Percentiles rank a stretch among this genome's conserved stretches.
Evolutionary conservation across 1,140 invertebrate species (phyloP).

Genomic region (Lethocerus indicus): DNA sequence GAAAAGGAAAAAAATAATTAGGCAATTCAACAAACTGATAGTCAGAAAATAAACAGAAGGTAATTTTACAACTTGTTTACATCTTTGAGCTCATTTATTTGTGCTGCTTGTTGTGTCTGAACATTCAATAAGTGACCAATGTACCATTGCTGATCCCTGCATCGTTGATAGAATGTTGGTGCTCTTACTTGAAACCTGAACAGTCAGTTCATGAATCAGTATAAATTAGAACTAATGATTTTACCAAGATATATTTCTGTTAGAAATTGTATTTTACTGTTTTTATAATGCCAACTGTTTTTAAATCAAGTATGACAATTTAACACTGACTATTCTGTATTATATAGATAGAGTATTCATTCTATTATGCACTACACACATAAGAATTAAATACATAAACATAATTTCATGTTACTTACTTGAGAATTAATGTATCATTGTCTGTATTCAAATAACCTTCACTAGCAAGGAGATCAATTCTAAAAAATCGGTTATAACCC

Average conservation of each 20-base stretch:
- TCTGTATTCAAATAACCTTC: conserved; percentile 74
- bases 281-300: background rate
- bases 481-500: conserved; percentile 90
- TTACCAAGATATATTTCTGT: background rate
- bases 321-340: background rate
- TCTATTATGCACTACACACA: background rate
- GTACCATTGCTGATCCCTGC: conserved; percentile 86
- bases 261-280: background rate
- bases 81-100: conserved; percentile 66
- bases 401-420: conserved; percentile 25
- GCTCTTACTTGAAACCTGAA: conserved; percentile 76
- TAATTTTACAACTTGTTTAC: conserved; percentile 3
- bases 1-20: background rate
- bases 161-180: conserved; percentile 84
- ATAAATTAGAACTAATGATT: background rate
- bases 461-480: conserved; percentile 71
- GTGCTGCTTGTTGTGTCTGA: conserved; percentile 60
- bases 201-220: background rate
- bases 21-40: background rate
- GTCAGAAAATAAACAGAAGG: background rate
- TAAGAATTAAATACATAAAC: background rate
- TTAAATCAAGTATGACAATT: background rate
- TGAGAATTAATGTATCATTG: conserved; percentile 53
- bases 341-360: too few species aligned
- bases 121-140: conserved; percentile 68